Percentiles rank a stretch among this genome's conserved stretches.
phyloP scores from a whole-genome alignment of 2,113 vertebrate species.

The Mormyrus lacerda region DNA sequence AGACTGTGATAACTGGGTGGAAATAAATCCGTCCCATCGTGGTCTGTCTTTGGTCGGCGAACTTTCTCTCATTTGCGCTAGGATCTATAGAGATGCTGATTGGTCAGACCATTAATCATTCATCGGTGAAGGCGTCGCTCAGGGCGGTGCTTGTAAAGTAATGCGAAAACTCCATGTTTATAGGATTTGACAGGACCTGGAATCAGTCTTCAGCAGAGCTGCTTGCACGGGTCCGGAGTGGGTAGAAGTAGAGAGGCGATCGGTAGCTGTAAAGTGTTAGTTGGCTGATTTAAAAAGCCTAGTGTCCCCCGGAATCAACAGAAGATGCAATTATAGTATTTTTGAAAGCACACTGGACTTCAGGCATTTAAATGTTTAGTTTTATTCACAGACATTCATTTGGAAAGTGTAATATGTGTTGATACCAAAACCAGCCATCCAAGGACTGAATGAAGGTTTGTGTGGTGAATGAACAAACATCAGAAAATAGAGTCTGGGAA shows the following conservation, averaged over 20 bases:
- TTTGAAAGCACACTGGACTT: conserved; percentile 23
- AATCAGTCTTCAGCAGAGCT: conserved; percentile 53
- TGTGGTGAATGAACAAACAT: conserved; percentile 53
- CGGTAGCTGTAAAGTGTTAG: conserved; percentile 24
- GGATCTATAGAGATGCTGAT: conserved; percentile 33
- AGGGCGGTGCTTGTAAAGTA: conserved; percentile 50
- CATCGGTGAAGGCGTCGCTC: conserved; percentile 22
- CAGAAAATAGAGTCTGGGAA: conserved; percentile 43
- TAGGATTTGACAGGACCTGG: conserved; percentile 61
- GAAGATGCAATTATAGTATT: conserved; percentile 20
- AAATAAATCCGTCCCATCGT: background rate
- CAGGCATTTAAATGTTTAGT: conserved; percentile 40
- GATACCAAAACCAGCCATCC: conserved; percentile 43
- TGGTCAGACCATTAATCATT: conserved; percentile 39
- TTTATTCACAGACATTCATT: conserved; percentile 9
- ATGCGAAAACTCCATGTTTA: conserved; percentile 60
- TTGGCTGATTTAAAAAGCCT: background rate
- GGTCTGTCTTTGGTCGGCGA: conserved; percentile 16
- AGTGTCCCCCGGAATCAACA: conserved; percentile 4
- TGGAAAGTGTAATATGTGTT: conserved; percentile 31
- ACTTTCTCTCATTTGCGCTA: conserved; percentile 17
- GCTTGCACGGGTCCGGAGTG: conserved; percentile 22
- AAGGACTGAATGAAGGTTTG: conserved; percentile 48
- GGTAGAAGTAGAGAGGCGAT: conserved; percentile 25
- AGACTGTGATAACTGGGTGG: background rate